Conservation (phyloP, 1,140 invertebrate genomes). For the Drosophila azteca region DNA sequence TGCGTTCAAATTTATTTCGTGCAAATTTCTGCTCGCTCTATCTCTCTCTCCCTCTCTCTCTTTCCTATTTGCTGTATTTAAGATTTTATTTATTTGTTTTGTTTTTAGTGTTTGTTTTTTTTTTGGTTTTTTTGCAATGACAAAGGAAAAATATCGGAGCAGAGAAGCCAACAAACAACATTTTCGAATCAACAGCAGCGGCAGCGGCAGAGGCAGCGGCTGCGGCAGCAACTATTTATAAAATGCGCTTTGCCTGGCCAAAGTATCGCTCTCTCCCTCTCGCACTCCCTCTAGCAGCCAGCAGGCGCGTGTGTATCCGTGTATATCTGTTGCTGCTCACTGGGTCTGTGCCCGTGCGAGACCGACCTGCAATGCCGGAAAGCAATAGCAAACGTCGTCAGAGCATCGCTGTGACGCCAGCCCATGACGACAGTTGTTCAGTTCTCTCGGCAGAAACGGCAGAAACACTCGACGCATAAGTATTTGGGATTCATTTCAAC, state of each 20-base stretch:
- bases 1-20: constrained; percentile 6
- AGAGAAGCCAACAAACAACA: constrained; percentile 69
- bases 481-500: constrained; percentile 61
- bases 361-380: constrained; percentile 75
- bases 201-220: constrained; percentile 60
- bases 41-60: background rate
- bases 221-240: constrained; percentile 76
- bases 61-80: constrained; percentile 16
- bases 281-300: background rate
- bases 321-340: constrained; percentile 25
- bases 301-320: constrained; percentile 25
- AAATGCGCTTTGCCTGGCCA: constrained; percentile 72
- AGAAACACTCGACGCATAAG: no score
- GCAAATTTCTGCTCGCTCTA: constrained; percentile 5
- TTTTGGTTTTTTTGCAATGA: constrained; percentile 72
- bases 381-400: constrained; percentile 67
- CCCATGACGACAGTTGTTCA: constrained; percentile 76
- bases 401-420: constrained; percentile 60
- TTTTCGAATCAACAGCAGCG: constrained; percentile 58
- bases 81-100: constrained; percentile 34
- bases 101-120: constrained; percentile 49
- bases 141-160: constrained; percentile 55
- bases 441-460: no score
- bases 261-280: constrained; percentile 44
- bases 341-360: constrained; percentile 41